Percentiles rank a stretch among this genome's conserved stretches.
Conservation (phyloP, 2,888 invertebrate genomes). For the Hofmannophila pseudospretella region DNA sequence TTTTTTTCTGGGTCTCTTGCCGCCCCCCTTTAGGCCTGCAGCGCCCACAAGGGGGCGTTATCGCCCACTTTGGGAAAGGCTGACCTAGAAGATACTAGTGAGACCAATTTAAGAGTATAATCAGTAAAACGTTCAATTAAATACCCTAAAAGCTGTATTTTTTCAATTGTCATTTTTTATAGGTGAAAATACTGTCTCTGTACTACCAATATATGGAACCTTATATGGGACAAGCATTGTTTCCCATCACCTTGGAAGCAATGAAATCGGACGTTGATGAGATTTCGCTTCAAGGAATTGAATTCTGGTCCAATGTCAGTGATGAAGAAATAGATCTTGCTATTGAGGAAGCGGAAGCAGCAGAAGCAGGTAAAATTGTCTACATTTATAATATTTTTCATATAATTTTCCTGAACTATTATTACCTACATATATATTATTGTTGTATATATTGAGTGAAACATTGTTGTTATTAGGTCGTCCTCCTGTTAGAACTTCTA, state of each 20-base stretch:
- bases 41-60: too few relatives aligned
- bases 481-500: slow-evolving; percentile 94
- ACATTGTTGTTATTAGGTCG: slow-evolving; percentile 75
- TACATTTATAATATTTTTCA: too few relatives aligned
- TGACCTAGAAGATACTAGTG: too few relatives aligned
- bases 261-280: slow-evolving; percentile 99
- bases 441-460: too few relatives aligned
- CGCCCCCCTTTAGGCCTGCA: too few relatives aligned
- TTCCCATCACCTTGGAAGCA: slow-evolving; percentile 98
- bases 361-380: slow-evolving; percentile 86
- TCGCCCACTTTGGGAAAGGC: too few relatives aligned
- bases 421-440: too few relatives aligned
- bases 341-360: slow-evolving; percentile 96
- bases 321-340: slow-evolving; percentile 98
- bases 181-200: slow-evolving; percentile 95
- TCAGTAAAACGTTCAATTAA: too few relatives aligned
- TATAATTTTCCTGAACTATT: background rate
- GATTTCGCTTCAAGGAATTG: slow-evolving; percentile 98
- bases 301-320: slow-evolving; percentile 99
- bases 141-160: too few relatives aligned
- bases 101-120: too few relatives aligned
- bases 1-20: too few relatives aligned
- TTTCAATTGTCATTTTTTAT: slow-evolving; percentile 14
- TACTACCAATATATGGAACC: slow-evolving; percentile 99
- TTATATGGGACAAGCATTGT: slow-evolving; percentile 98